These are phyloP conservation scores for Hemaris fuciformis DNA, from an alignment of 2,888 invertebrate genomes.

Conservation along the genomic window DNA sequence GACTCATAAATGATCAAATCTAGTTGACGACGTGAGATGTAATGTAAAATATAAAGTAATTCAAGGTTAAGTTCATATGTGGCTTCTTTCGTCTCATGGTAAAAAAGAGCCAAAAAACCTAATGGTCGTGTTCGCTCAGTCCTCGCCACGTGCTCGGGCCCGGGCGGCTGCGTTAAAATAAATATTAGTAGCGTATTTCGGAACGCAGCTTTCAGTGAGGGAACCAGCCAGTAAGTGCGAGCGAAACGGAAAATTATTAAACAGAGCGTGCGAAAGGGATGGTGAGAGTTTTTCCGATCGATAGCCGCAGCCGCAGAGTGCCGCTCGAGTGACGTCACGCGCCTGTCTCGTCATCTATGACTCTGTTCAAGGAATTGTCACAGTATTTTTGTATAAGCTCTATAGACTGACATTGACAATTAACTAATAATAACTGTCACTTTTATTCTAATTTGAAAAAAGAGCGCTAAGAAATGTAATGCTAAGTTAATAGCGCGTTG, in stretches of 20 bases:
- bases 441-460: background rate
- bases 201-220: slow-evolving; percentile 71
- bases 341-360: slow-evolving; percentile 78
- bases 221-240: slow-evolving; percentile 53
- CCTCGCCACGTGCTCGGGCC: slow-evolving; percentile 63
- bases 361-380: slow-evolving; percentile 76
- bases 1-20: too few species aligned
- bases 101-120: background rate
- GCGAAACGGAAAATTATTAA: slow-evolving; percentile 50
- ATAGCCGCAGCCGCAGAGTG: slow-evolving; percentile 82
- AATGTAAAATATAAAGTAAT: too few species aligned
- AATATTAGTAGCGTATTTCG: slow-evolving; percentile 80
- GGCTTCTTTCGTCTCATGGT: background rate
- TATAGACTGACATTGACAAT: background rate
- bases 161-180: slow-evolving; percentile 77
- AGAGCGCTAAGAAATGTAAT: background rate
- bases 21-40: too few species aligned
- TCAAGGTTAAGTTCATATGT: too few species aligned
- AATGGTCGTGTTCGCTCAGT: background rate
- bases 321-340: slow-evolving; percentile 76
- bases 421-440: background rate
- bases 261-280: slow-evolving; percentile 59
- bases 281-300: slow-evolving; percentile 70
- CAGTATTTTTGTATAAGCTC: slow-evolving; percentile 50
- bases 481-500: background rate